Percentiles rank a stretch among this genome's conserved stretches.
Conservation (phyloP, 1,140 invertebrate genomes). For the Apis florea region DNA sequence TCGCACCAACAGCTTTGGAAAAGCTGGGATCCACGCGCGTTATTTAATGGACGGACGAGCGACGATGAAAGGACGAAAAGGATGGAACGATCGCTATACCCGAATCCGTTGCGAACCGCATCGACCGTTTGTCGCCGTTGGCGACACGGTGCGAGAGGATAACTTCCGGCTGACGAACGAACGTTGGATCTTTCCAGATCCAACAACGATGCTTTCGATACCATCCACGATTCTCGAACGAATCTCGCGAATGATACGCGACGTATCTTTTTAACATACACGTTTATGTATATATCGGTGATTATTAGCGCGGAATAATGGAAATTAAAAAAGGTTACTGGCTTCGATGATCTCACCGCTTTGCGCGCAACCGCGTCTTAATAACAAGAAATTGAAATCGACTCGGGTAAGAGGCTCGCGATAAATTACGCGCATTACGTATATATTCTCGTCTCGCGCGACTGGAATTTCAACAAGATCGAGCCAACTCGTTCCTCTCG, state of each 20-base stretch:
- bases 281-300: no score
- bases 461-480: conserved; percentile 36
- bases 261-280: no score
- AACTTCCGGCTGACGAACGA: not conserved
- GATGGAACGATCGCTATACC: not conserved
- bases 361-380: not conserved
- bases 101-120: not conserved
- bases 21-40: conserved; percentile 6
- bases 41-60: conserved; percentile 18
- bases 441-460: not conserved
- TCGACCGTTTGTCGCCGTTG: conserved; percentile 1
- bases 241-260: no score
- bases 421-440: conserved; percentile 31
- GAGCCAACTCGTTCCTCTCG: not conserved
- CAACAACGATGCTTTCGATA: not conserved
- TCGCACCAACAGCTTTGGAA: not conserved
- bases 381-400: conserved; percentile 34
- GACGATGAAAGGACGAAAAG: not conserved
- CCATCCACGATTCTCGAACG: no score
- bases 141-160: not conserved
- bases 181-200: not conserved
- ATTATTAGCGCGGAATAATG: not conserved
- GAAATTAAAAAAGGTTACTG: not conserved
- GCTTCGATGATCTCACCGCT: conserved; percentile 11
- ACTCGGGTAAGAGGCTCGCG: conserved; percentile 23